Base-by-base conservation (phyloP, 37 sponge, comb jelly and placozoan species). In the Tethya wilhelma region DNA sequence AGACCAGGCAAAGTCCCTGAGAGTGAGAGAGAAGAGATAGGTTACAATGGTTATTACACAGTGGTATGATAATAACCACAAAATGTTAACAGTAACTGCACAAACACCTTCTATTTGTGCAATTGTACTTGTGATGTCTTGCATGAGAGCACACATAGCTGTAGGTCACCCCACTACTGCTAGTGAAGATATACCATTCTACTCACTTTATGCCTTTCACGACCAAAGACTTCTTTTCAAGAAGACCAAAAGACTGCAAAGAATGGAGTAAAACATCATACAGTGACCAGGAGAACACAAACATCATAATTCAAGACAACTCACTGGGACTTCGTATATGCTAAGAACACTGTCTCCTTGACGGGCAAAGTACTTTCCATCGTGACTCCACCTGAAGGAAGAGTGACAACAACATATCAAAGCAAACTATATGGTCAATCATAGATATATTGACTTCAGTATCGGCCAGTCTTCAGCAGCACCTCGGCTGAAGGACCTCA, bases 401-500 rank as follows among this genome's bases (percentile, higher is more conserved):
- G 34, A 30, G 66, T 30, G 34, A 4, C 37, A 14, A 5, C 20
- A 3, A 65, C 66, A 5, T 65, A 37, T 29, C 37, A 30, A 8
- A 5, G 31, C 66, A 30, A 5, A 9, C 1, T 28, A 17, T 29
- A 11, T 26, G 0, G 31, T 42, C 69, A 23, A 36, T 11, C 39
- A 17, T 59, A 22, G 12, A 37, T n/a, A 20, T 37, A 40, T 79
- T 86, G 60, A 98, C 96, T 98, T 96, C 63, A 99, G 77, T 31
- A 96, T 73, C 11, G 99, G 99, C 99, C 99, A 98, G 37, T 94
- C 90, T 30, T 73, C 85, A 0, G 82, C 80, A 0, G 83, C 63
- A 14, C 84, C 84, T 19, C 74, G 29, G n/a, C 30, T 57, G 45
- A 97, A 97, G 26, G 85, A 85, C 41, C 96, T 90, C 67, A 84